These are phyloP conservation scores for Acipenser transmontanus DNA, from an alignment of 2,797 vertebrate genomes.

Conservation along the genomic window DNA sequence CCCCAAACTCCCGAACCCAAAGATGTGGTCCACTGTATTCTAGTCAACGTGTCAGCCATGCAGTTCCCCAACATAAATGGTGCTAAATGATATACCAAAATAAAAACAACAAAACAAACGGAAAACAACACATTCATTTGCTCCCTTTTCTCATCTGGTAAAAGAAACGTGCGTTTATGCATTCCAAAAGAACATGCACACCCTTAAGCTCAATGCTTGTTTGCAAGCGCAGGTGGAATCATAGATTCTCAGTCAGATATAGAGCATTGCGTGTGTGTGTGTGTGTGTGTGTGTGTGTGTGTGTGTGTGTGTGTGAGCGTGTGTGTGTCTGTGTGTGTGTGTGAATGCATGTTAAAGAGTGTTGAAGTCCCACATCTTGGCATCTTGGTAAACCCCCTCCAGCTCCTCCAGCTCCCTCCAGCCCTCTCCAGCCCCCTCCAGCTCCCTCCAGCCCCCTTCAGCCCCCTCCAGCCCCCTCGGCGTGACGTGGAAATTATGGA, in stretches of 20 bases:
- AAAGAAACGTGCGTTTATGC: slow-evolving; percentile 41
- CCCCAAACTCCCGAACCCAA: no score
- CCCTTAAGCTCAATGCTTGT: slow-evolving; percentile 41
- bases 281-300: background rate
- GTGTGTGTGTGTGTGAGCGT: background rate
- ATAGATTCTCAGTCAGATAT: slow-evolving; percentile 36
- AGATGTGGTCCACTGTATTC: background rate
- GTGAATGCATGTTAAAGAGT: background rate
- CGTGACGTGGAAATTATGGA: no score
- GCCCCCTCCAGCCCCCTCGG: background rate
- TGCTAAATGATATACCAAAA: slow-evolving; percentile 15
- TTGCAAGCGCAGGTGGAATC: slow-evolving; percentile 45
- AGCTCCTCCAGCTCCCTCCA: slow-evolving; percentile 15
- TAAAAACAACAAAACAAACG: background rate
- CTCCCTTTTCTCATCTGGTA: slow-evolving; percentile 1
- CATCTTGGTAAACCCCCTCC: slow-evolving; percentile 3
- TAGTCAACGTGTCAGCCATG: slow-evolving; percentile 8
- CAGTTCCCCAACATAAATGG: background rate
- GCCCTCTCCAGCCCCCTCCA: background rate
- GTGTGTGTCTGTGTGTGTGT: background rate
- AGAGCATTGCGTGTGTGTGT: background rate
- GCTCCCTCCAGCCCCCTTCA: background rate
- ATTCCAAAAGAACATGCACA: slow-evolving; percentile 52
- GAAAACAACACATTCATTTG: background rate
- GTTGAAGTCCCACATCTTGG: slow-evolving; percentile 1